These are phyloP conservation scores for Melanophora roralis DNA, from an alignment of 2,888 invertebrate species.

Conservation along the genomic window DNA sequence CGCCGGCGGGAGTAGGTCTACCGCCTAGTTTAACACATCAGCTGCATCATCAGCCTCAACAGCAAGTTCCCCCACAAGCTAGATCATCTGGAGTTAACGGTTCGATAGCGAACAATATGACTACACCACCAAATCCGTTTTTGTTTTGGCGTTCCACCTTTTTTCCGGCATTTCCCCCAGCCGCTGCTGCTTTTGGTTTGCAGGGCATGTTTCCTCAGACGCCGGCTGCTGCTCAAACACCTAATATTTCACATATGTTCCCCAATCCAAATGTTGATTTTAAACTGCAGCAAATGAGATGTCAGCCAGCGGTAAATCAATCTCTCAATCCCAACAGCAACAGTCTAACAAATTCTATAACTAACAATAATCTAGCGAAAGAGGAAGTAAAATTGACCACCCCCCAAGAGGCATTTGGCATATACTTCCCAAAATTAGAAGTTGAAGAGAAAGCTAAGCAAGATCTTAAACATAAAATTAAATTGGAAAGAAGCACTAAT, in stretches of 20 bases:
- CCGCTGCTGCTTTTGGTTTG: slow-evolving; percentile 79
- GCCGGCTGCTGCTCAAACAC: slow-evolving; percentile 68
- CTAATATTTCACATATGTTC: slow-evolving; percentile 80
- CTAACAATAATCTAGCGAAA: slow-evolving; percentile 64
- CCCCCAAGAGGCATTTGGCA: slow-evolving; percentile 45
- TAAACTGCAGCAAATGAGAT: slow-evolving; percentile 69
- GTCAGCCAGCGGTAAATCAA: slow-evolving; percentile 25
- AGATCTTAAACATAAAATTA: slow-evolving; percentile 43
- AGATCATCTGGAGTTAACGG: slow-evolving; percentile 44
- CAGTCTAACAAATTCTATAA: slow-evolving; percentile 57
- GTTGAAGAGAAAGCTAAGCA: neutral
- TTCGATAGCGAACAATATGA: slow-evolving; percentile 69
- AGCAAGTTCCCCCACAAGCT: slow-evolving; percentile 55
- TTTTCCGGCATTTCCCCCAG: slow-evolving; percentile 80
- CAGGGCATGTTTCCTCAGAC: slow-evolving; percentile 80
- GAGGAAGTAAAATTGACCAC: slow-evolving; percentile 66
- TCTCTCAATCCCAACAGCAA: slow-evolving; percentile 21
- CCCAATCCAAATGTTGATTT: slow-evolving; percentile 79
- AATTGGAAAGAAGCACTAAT: slow-evolving; percentile 50
- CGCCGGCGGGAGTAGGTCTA: slow-evolving; percentile 75
- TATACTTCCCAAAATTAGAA: slow-evolving; percentile 37
- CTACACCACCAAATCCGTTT: slow-evolving; percentile 81
- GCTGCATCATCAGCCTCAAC: slow-evolving; percentile 55
- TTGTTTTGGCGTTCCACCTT: slow-evolving; percentile 84
- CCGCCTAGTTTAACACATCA: slow-evolving; percentile 75